Percentiles rank a stretch among this genome's conserved stretches.
Conservation (phyloP, 2,113 vertebrate genomes). For the Odocoileus virginianus region DNA sequence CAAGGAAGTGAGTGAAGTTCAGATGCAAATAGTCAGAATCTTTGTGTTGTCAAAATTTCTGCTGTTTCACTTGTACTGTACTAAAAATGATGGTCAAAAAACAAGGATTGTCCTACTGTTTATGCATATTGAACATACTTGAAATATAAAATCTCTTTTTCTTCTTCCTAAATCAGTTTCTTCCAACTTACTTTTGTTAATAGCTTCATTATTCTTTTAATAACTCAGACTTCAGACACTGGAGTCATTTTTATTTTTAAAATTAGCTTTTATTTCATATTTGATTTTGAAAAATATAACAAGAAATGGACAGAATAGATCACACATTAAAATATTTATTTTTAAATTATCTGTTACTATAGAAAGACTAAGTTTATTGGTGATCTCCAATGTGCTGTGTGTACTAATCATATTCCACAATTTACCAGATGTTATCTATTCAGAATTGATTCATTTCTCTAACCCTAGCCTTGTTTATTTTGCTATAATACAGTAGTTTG, state of each 20-base stretch:
- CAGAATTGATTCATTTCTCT: too few species aligned
- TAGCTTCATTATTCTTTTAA: background rate
- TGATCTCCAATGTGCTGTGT: background rate
- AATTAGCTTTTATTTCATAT: background rate
- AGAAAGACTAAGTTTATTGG: background rate
- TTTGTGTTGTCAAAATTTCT: background rate
- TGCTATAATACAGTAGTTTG: background rate
- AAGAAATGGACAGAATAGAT: background rate
- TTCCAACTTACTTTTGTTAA: background rate
- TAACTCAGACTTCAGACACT: background rate
- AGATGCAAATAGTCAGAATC: too few species aligned
- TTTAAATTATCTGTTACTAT: background rate
- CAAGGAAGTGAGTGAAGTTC: background rate
- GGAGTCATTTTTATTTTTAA: background rate
- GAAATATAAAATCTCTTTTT: background rate
- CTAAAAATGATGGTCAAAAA: background rate
- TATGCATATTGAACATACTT: background rate
- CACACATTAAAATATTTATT: background rate
- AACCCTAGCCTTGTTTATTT: background rate
- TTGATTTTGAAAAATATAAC: background rate
- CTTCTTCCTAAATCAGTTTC: background rate
- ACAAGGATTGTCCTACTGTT: background rate
- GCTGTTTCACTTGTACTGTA: accelerated
- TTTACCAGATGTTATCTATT: background rate
- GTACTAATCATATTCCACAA: background rate